Conservation (phyloP, 2,888 invertebrate genomes). For the Cordilura impudica region DNA sequence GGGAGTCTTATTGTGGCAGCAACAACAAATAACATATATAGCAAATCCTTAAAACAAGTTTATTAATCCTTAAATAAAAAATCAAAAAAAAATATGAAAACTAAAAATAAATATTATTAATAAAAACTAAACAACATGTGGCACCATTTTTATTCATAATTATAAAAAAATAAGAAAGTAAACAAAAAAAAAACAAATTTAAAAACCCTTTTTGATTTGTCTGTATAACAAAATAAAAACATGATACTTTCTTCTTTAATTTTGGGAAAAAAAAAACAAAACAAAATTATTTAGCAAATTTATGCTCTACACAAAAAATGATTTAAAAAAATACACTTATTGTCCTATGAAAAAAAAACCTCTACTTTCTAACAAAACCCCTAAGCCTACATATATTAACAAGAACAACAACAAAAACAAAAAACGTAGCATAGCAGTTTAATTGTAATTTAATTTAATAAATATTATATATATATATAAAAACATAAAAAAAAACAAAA, state of each 20-base stretch:
- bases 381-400: slow-evolving; percentile 59
- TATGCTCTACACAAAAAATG: slow-evolving; percentile 53
- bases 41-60: slow-evolving; percentile 29
- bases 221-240: slow-evolving; percentile 39
- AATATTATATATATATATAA: slow-evolving; percentile 52
- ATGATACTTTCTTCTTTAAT: slow-evolving; percentile 27
- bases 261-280: slow-evolving; percentile 19
- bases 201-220: slow-evolving; percentile 43
- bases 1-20: too few relatives aligned
- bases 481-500: slow-evolving; percentile 47
- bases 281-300: slow-evolving; percentile 47
- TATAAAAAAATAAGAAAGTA: slow-evolving; percentile 38
- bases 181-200: neutral
- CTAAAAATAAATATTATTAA: slow-evolving; percentile 20
- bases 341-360: slow-evolving; percentile 60
- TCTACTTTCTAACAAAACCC: slow-evolving; percentile 57
- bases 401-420: too few relatives aligned
- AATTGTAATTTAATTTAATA: slow-evolving; percentile 63
- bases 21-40: neutral
- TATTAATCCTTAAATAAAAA: slow-evolving; percentile 46
- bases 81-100: slow-evolving; percentile 35
- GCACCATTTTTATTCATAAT: slow-evolving; percentile 60
- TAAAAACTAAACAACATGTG: slow-evolving; percentile 48
- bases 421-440: slow-evolving; percentile 62
- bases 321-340: slow-evolving; percentile 40